Base-by-base conservation (phyloP, 2,113 vertebrate species). In the Sisor rabdophorus region DNA sequence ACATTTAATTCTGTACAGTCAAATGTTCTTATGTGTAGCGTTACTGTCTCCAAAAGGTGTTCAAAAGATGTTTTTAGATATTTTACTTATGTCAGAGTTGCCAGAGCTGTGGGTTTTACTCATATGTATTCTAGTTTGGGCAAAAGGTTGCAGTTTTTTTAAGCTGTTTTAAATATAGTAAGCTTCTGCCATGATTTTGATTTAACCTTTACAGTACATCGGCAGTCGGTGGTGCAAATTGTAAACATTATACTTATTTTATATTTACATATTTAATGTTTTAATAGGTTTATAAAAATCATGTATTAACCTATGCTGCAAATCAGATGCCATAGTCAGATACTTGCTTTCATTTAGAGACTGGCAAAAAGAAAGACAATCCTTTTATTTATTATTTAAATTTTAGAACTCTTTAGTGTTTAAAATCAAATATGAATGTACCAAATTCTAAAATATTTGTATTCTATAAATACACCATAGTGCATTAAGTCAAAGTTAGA, bases 11-110 rank as follows among this genome's bases (percentile, higher is more conserved):
- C 55, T 40, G 26, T 28, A 54, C 26, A 65, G 60, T 44, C 8
- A 52, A n/a, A n/a, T 73, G 24, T 2, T 85, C 54, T 75, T 58
- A 40, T 30, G 19, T 63, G 24, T 63, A 52, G 53, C 48, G 36
- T 22, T 71, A 22, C 20, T n/a, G 44, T 24, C 55, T 67, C 13
- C 11, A 44, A 52, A 75, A 58, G 20, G 7, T 40, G 3, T 47
- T n/a, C n/a, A n/a, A 8, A 30, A 36, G 10, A n/a, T 47, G 17
- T 76, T 47, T 13, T 5, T 22, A 12, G n/a, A 2, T 26, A 19
- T n/a, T 30, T 36, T 55, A 11, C 16, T 10, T 16, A 55, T 24
- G 20, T 1, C 17, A 71, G 52, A 12, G 30, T 69, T 52, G 47
- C 11, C 40, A 48, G 36, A n/a, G 22, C 17, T 50, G 20, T 64